Percentiles rank a stretch among this genome's conserved stretches.
phyloP scores from a whole-genome alignment of 2,888 invertebrate genomes.

The Helicoverpa assulta region DNA sequence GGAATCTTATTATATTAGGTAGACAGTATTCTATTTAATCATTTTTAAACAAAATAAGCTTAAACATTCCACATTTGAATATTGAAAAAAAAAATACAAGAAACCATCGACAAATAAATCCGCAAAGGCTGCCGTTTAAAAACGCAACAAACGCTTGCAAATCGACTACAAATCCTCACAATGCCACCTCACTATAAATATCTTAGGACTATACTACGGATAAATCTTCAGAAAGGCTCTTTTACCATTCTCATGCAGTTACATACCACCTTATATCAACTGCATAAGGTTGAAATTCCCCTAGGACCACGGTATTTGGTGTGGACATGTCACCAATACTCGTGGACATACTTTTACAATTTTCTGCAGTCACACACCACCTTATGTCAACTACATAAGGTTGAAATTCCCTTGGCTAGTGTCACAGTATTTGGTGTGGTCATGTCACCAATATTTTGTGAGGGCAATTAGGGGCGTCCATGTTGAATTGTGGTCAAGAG shows the following conservation, averaged over 20 bases:
- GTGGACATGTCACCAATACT: background rate
- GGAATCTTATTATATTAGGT: no score
- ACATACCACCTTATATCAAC: constrained; percentile 1
- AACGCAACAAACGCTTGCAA: constrained; percentile 66
- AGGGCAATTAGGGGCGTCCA: constrained; percentile 77
- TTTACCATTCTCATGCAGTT: constrained; percentile 35
- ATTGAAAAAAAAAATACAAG: constrained; percentile 14
- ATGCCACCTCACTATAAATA: constrained; percentile 77
- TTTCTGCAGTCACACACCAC: constrained; percentile 19
- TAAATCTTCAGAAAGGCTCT: constrained; percentile 72
- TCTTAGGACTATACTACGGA: constrained; percentile 71
- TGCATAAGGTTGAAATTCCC: constrained; percentile 23
- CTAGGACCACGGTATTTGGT: background rate
- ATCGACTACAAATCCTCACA: constrained; percentile 79
- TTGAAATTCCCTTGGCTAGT: constrained; percentile 16
- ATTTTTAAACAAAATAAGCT: background rate
- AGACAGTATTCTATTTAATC: no score
- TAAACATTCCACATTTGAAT: background rate
- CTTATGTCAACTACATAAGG: constrained; percentile 5
- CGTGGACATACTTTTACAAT: constrained; percentile 45
- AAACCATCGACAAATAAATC: constrained; percentile 49
- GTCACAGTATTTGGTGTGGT: constrained; percentile 34
- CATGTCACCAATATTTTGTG: constrained; percentile 77
- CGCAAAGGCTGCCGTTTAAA: constrained; percentile 45
- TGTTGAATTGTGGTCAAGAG: constrained; percentile 75